These are phyloP conservation scores for Proteles cristata DNA, from an alignment of 2,113 vertebrate genomes.

Conservation along the genomic window DNA sequence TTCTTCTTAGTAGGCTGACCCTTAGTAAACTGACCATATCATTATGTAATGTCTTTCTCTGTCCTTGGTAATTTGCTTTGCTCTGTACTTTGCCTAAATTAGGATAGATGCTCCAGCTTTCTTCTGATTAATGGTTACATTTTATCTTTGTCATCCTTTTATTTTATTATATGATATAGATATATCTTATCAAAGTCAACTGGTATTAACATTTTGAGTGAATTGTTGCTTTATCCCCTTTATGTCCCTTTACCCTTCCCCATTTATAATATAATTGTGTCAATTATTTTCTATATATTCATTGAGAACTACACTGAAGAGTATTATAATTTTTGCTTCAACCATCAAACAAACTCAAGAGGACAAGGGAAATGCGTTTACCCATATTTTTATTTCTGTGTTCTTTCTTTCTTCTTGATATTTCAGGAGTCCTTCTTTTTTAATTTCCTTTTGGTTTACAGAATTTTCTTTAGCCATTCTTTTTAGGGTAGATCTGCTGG, in stretches of 20 bases:
- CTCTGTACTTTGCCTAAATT: not conserved
- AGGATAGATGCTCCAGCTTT: not conserved
- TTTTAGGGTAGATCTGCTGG: not conserved
- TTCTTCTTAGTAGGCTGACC: not conserved
- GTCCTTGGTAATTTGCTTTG: not conserved
- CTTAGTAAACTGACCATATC: not conserved
- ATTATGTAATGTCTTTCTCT: not conserved
- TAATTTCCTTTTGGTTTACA: not conserved
- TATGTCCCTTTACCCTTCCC: not conserved
- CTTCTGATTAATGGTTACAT: not conserved
- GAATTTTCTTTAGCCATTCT: not conserved
- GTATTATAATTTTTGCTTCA: not conserved
- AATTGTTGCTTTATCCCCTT: not conserved
- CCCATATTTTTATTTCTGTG: not conserved
- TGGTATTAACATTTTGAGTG: not conserved
- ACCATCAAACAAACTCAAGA: not conserved
- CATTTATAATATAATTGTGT: not conserved
- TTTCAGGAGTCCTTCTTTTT: not conserved
- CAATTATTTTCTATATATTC: not conserved
- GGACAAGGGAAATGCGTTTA: not conserved
- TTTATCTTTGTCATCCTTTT: not conserved
- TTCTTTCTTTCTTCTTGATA: not conserved
- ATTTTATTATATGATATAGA: not conserved
- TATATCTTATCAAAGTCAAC: not conserved
- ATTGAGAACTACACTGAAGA: not conserved